These are phyloP conservation scores for Falco peregrinus DNA, from an alignment of 2,797 vertebrate genomes.

Conservation along the genomic window DNA sequence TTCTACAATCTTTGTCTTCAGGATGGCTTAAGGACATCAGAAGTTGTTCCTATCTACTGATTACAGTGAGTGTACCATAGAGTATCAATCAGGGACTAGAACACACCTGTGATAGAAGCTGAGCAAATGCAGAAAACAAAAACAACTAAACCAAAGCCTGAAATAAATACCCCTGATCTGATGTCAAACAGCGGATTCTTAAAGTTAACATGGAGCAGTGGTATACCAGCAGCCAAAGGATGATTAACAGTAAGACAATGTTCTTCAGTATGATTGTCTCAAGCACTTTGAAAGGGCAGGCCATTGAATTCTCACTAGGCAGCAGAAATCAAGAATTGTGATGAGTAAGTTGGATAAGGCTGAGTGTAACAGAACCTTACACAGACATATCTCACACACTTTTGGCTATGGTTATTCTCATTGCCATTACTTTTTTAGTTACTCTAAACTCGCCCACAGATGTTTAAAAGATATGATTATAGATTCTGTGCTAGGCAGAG, in stretches of 20 bases:
- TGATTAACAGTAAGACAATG: not conserved
- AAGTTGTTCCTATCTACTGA: not conserved
- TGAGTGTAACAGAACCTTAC: not conserved
- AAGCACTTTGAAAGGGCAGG: not conserved
- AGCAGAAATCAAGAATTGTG: not conserved
- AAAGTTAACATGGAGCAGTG: not conserved
- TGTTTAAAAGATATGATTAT: slow-evolving; percentile 25
- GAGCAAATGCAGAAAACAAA: not conserved
- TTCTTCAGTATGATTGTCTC: not conserved
- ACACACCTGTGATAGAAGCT: not conserved
- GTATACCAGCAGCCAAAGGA: not conserved
- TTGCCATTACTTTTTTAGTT: not conserved
- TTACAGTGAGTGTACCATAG: not conserved
- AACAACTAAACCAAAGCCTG: not conserved
- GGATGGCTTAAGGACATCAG: not conserved
- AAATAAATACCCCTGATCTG: not conserved
- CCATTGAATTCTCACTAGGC: not conserved
- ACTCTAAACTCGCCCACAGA: not conserved
- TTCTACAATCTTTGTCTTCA: not conserved
- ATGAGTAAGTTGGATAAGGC: not conserved
- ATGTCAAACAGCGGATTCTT: not conserved
- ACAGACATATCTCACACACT: not conserved
- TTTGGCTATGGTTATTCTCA: not conserved
- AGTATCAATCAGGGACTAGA: not conserved
- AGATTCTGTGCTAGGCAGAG: not conserved